Base-by-base conservation (phyloP, 37 sponge, comb jelly and placozoan species). In the Theonella swinhoei region DNA sequence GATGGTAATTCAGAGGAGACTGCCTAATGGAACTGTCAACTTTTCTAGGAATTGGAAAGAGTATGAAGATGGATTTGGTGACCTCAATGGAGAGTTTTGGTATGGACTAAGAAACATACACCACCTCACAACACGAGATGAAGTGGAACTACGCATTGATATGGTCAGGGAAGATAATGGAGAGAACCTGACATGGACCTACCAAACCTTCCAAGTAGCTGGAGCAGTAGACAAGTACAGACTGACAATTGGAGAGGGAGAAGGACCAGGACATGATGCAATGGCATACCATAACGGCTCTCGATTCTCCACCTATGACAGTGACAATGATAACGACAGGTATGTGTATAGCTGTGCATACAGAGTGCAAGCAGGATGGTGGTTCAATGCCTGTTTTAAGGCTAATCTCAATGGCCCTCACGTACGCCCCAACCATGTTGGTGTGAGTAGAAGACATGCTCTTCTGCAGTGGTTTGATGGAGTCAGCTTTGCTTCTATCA, bases 1-100 rank as follows among this genome's bases (percentile, higher is more conserved):
- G 81, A 81, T 32, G 1, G 63, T 81, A 11, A 68, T 81, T 25
- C 61, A 47, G 71, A 33, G 72, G 54, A 47, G 81, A 70, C 1
- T 31, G 2, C 23, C 47, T 0, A 24, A 38, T 72, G 40, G 68
- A 3, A 42, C 41, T n/a, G 83, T 82, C 28, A 72, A 82, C 30
- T 82, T 82, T 41, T 23, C 39, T 72, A 38, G 61, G 2, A 35
- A 9, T 37, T 82, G 83, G 83, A 25, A 2, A 14, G 74, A 72
- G 39, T 82, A 82, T 63, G 74, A 63, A 26, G 59, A 82, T 72
- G 83, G 83, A 34, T 82, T 82, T 82, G 83, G 83, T 1, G 43
- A 73, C 61, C 39, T 82, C 24, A 36, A 68, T 4, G 39, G 40
- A 35, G 83, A 82, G 39, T 72, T 73, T 64, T 82, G 74, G 83